phyloP scores from a whole-genome alignment of 2,113 vertebrate genomes.

The Conger conger region DNA sequence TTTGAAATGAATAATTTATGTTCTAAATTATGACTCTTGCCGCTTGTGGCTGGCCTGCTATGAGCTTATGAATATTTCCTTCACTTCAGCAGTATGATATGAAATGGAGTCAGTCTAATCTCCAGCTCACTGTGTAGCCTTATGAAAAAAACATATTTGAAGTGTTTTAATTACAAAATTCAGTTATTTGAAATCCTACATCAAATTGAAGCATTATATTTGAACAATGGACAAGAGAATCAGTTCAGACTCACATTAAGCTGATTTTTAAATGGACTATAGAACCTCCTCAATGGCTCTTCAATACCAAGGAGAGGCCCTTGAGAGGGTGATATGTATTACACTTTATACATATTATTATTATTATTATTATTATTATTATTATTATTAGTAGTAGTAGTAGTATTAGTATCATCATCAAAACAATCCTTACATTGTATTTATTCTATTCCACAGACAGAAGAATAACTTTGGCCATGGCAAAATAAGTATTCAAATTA shows the following conservation, averaged over 20 bases:
- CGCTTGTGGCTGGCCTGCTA: slow-evolving; percentile 24
- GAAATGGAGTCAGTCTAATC: slow-evolving; percentile 9
- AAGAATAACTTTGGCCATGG: not conserved
- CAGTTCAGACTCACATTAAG: not conserved
- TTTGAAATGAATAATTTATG: slow-evolving; percentile 49
- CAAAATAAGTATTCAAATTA: not conserved
- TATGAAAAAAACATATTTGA: not conserved
- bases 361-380: too few relatives aligned
- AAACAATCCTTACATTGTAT: too few relatives aligned
- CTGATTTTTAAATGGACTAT: not conserved
- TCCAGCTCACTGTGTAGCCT: not conserved
- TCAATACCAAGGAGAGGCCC: not conserved
- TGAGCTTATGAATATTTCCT: slow-evolving; percentile 34
- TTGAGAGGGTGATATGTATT: not conserved
- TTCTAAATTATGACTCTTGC: slow-evolving; percentile 39
- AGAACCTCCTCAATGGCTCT: not conserved
- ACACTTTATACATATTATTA: too few relatives aligned
- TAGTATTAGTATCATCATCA: too few relatives aligned
- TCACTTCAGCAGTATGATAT: not conserved
- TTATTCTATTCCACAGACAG: too few relatives aligned
- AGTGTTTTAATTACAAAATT: slow-evolving; percentile 8
- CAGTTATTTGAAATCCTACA: slow-evolving; percentile 1
- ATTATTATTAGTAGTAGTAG: too few relatives aligned
- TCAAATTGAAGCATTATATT: not conserved
- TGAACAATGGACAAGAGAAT: not conserved